A percentile compares a stretch with the other conserved stretches of the same genome.
These are phyloP conservation scores for Sitophilus oryzae DNA, from an alignment of 1,140 invertebrate species.

Conservation along the genomic window DNA sequence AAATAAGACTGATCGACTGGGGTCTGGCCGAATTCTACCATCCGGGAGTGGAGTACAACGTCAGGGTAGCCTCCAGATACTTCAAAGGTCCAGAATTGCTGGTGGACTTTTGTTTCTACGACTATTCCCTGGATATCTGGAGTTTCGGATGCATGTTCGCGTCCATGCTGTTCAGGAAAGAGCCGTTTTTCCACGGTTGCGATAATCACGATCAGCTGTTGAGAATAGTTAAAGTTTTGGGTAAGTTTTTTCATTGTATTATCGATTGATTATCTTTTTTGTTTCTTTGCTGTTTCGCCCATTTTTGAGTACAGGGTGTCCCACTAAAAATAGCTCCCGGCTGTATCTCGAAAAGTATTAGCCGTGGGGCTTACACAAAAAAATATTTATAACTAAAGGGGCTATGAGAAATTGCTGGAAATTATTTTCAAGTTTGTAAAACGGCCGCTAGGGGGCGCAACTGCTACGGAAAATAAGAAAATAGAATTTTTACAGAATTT, in stretches of 20 bases:
- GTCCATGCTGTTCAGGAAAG: constrained; percentile 99
- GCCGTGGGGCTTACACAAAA: no score
- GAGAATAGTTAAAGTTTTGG: constrained; percentile 97
- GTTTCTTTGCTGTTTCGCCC: not conserved
- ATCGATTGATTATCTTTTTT: not conserved
- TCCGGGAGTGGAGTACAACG: constrained; percentile 96
- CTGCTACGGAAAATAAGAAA: no score
- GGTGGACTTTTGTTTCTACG: constrained; percentile 99
- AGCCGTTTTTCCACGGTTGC: constrained; percentile 99
- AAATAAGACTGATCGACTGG: constrained; percentile 74
- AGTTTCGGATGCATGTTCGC: constrained; percentile 99
- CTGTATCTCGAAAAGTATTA: no score
- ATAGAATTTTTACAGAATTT: no score
- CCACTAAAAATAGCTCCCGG: no score
- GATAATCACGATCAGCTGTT: constrained; percentile 99
- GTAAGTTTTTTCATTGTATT: constrained; percentile 41
- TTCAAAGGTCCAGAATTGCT: constrained; percentile 97
- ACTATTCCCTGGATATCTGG: constrained; percentile 99
- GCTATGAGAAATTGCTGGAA: no score
- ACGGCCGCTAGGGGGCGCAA: no score
- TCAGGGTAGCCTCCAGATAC: constrained; percentile 96
- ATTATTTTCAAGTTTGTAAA: no score
- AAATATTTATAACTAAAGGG: no score
- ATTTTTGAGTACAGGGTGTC: no score
- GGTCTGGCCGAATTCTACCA: constrained; percentile 78